These are phyloP conservation scores for Chiloscyllium plagiosum DNA, from an alignment of 2,113 vertebrate genomes.

Conservation along the genomic window DNA sequence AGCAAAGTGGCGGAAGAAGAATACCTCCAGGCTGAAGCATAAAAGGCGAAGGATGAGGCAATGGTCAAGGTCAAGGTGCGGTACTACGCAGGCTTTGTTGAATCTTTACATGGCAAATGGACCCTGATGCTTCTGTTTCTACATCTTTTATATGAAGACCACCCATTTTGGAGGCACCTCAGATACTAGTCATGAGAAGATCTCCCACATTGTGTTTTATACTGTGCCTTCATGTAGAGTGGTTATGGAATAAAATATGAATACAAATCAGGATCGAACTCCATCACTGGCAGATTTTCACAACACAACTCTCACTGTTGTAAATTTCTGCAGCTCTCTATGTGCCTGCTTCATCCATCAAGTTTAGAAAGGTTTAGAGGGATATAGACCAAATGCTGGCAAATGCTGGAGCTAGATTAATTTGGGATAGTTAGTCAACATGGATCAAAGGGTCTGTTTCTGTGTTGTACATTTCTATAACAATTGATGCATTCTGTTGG, in stretches of 20 bases:
- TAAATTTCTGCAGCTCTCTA: not conserved
- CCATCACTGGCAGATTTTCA: not conserved
- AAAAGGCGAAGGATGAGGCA: conserved; percentile 41
- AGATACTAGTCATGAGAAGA: conserved; percentile 24
- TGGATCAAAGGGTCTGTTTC: too few relatives aligned
- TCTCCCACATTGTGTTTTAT: not conserved
- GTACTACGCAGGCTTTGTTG: not conserved
- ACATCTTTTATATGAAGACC: not conserved
- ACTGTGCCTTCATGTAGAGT: not conserved
- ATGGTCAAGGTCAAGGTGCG: conserved; percentile 39
- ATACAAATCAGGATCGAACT: not conserved
- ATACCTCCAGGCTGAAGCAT: conserved; percentile 38
- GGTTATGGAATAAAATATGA: conserved; percentile 8
- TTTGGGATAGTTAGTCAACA: too few relatives aligned
- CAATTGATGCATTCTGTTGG: too few relatives aligned
- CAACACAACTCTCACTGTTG: not conserved
- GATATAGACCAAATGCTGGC: too few relatives aligned
- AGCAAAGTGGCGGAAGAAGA: too few relatives aligned
- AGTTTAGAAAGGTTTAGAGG: not conserved
- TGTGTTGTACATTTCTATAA: too few relatives aligned
- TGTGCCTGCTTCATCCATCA: not conserved
- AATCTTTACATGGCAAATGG: conserved; percentile 19
- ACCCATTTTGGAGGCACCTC: not conserved
- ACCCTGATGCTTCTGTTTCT: not conserved
- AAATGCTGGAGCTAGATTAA: too few relatives aligned